Evolutionary conservation across 2,888 invertebrate species (phyloP).

Genomic region (Orthosia incerta): DNA sequence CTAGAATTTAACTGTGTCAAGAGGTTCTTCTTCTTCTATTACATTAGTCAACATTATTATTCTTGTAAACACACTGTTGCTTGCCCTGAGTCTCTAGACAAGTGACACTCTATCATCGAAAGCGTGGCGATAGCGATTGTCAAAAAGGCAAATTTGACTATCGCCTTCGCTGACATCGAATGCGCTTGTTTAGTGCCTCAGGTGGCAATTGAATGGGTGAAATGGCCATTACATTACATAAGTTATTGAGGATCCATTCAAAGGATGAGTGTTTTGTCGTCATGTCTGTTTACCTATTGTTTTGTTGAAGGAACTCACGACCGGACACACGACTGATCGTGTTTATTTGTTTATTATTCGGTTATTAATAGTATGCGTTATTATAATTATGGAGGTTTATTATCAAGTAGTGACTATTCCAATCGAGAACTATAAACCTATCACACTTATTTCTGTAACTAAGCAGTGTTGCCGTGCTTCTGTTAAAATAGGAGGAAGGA

Average conservation of each 20-base stretch:
- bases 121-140: too few species aligned
- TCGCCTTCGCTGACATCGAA: too few species aligned
- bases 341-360: constrained; percentile 16
- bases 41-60: background rate
- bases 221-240: constrained; percentile 15
- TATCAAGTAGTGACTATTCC: background rate
- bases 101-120: too few species aligned
- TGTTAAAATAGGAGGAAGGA: too few species aligned
- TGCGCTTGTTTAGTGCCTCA: too few species aligned
- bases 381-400: constrained; percentile 9
- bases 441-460: too few species aligned
- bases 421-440: too few species aligned
- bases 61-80: background rate
- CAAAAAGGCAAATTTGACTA: too few species aligned
- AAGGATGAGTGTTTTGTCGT: constrained; percentile 27
- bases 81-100: too few species aligned
- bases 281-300: constrained; percentile 37
- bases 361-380: constrained; percentile 17
- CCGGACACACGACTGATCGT: constrained; percentile 46
- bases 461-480: too few species aligned
- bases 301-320: constrained; percentile 47
- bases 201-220: constrained; percentile 6
- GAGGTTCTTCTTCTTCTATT: background rate
- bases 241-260: constrained; percentile 23
- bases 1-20: too few species aligned